phyloP scores from a whole-genome alignment of 2,113 vertebrate genomes.

The Polypterus bichir region DNA sequence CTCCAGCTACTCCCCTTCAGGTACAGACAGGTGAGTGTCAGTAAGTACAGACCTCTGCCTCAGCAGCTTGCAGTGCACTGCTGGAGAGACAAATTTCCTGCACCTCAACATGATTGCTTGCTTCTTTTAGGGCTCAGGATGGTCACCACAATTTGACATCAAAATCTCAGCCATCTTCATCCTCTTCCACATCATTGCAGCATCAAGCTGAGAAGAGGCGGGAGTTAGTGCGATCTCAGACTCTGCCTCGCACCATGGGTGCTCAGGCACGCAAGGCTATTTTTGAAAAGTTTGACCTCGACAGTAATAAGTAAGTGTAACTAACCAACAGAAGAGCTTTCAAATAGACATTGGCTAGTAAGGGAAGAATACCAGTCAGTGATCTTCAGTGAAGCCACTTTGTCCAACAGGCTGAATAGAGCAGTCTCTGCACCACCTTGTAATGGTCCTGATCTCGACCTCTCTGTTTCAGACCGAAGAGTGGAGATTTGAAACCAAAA shows the following conservation, averaged over 20 bases:
- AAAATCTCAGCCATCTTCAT: slow-evolving; percentile 17
- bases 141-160: slow-evolving; percentile 24
- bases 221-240: slow-evolving; percentile 66
- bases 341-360: too few relatives aligned
- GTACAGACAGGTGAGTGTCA: slow-evolving; percentile 39
- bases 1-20: slow-evolving; percentile 26
- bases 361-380: too few relatives aligned
- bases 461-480: slow-evolving; percentile 47
- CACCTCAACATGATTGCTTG: neutral
- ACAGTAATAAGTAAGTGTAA: slow-evolving; percentile 51
- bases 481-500: slow-evolving; percentile 64
- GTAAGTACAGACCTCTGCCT: neutral
- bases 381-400: too few relatives aligned
- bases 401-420: too few relatives aligned
- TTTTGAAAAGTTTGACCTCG: slow-evolving; percentile 72
- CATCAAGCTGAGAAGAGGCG: slow-evolving; percentile 57
- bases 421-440: too few relatives aligned
- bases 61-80: neutral
- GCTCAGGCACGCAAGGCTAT: slow-evolving; percentile 66
- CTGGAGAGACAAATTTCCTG: neutral
- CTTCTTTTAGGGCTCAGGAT: slow-evolving; percentile 26
- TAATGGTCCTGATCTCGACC: too few relatives aligned
- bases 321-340: too few relatives aligned
- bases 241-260: slow-evolving; percentile 50
- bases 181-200: slow-evolving; percentile 25